Conservation (phyloP, 2,113 vertebrate species). For the Takifugu bimaculatus region DNA sequence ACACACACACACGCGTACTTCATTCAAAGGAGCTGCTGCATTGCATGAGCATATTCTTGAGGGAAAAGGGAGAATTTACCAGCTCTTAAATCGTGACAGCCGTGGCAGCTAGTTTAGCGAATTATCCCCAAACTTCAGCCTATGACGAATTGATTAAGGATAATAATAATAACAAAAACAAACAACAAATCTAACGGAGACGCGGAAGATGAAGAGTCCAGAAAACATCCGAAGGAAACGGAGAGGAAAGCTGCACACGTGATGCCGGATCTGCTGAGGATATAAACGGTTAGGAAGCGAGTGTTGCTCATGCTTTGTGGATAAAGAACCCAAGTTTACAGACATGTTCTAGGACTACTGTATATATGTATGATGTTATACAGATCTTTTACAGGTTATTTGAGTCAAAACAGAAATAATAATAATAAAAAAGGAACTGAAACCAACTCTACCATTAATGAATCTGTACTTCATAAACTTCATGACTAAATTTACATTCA, state of each 20-base stretch:
- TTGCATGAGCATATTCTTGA: constrained; percentile 27
- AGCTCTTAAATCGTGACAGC: constrained; percentile 49
- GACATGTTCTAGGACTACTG: constrained; percentile 80
- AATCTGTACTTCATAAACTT: constrained; percentile 76
- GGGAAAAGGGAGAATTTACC: constrained; percentile 41
- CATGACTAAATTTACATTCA: constrained; percentile 82
- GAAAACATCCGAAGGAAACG: constrained; percentile 33
- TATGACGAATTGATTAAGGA: constrained; percentile 24
- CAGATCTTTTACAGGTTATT: constrained; percentile 75
- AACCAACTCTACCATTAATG: constrained; percentile 74
- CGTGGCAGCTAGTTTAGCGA: constrained; percentile 41
- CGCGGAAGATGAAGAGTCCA: constrained; percentile 40
- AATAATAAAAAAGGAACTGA: constrained; percentile 45
- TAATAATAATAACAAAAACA: constrained; percentile 4
- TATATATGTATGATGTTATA: constrained; percentile 79
- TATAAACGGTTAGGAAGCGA: constrained; percentile 74
- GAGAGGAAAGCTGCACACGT: constrained; percentile 60
- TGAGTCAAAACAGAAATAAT: constrained; percentile 70
- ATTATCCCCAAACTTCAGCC: constrained; percentile 25
- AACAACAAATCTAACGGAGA: constrained; percentile 29
- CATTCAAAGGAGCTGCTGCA: constrained; percentile 42
- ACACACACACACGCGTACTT: constrained; percentile 14
- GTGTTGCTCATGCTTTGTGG: constrained; percentile 79
- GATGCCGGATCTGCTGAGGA: constrained; percentile 64
- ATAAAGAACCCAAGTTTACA: constrained; percentile 79